Evolutionary conservation across 2,888 invertebrate species (phyloP).

Genomic region (Leptinotarsa rubiginosa): DNA sequence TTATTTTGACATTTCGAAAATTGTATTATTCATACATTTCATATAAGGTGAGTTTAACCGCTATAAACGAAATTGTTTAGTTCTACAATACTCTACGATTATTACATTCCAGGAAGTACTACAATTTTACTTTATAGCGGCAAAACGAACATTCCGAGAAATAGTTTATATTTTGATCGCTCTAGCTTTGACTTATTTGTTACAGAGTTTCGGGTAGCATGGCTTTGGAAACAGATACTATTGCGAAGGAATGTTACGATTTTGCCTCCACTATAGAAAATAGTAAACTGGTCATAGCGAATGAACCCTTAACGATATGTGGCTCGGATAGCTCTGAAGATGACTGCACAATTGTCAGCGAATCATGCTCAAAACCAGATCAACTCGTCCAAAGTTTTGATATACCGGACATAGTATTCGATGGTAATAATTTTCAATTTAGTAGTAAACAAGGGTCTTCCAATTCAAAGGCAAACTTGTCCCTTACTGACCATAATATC

Average conservation of each 20-base stretch:
- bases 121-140: too few species aligned
- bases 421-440: constrained; percentile 35
- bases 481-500: constrained; percentile 22
- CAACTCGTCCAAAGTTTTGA: constrained; percentile 20
- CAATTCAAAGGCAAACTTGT: constrained; percentile 10
- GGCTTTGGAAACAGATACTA: constrained; percentile 36
- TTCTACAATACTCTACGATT: too few species aligned
- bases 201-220: constrained; percentile 35
- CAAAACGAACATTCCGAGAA: too few species aligned
- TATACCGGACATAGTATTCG: constrained; percentile 35
- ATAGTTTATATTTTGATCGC: constrained; percentile 21
- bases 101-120: background rate
- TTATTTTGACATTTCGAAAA: constrained; percentile 9
- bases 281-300: constrained; percentile 32
- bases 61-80: background rate
- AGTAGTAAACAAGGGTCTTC: constrained; percentile 23
- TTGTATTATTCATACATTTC: background rate
- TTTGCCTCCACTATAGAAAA: constrained; percentile 36
- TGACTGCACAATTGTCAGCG: constrained; percentile 35
- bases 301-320: constrained; percentile 36
- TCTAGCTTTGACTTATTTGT: constrained; percentile 38
- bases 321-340: constrained; percentile 27
- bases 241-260: constrained; percentile 33
- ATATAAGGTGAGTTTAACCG: background rate
- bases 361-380: constrained; percentile 20